phyloP scores from a whole-genome alignment of 2,113 vertebrate genomes.

The Nycticryphes semicollaris region DNA sequence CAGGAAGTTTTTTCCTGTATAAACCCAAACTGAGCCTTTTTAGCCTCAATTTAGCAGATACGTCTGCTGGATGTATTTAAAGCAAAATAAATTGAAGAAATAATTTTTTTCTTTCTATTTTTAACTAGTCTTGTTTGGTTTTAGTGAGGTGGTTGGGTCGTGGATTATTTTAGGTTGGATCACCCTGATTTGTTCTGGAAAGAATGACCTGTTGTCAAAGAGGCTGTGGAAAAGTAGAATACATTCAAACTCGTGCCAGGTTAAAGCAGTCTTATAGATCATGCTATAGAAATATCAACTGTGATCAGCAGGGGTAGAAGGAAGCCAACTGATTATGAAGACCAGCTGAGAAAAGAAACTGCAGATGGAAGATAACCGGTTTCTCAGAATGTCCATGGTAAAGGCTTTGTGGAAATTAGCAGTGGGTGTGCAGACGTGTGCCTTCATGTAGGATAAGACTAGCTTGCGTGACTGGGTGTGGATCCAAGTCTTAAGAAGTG shows the following conservation, averaged over 20 bases:
- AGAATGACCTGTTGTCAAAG: constrained; percentile 18
- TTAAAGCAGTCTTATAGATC: neutral
- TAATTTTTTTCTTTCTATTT: neutral
- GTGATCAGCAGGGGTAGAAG: neutral
- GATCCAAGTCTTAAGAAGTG: constrained; percentile 12
- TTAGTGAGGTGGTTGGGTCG: neutral
- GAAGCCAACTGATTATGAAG: constrained; percentile 51
- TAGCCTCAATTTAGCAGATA: neutral
- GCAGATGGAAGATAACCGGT: neutral
- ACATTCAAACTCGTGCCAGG: neutral
- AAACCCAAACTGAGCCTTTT: neutral
- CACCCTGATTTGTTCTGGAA: neutral
- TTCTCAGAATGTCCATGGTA: neutral
- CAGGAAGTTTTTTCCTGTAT: neutral
- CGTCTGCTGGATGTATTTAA: neutral
- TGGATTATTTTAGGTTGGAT: constrained; percentile 21
- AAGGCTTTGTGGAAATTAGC: neutral
- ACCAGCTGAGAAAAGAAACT: constrained; percentile 52
- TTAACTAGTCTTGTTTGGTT: neutral
- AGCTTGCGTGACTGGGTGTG: neutral
- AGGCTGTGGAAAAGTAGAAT: constrained; percentile 13
- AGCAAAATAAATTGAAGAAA: neutral
- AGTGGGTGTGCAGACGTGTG: neutral
- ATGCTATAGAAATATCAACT: constrained; percentile 30
- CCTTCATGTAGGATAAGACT: neutral